Evolutionary conservation across 2,113 vertebrate genomes (phyloP).

Genomic region (Odontophorus gujanensis): DNA sequence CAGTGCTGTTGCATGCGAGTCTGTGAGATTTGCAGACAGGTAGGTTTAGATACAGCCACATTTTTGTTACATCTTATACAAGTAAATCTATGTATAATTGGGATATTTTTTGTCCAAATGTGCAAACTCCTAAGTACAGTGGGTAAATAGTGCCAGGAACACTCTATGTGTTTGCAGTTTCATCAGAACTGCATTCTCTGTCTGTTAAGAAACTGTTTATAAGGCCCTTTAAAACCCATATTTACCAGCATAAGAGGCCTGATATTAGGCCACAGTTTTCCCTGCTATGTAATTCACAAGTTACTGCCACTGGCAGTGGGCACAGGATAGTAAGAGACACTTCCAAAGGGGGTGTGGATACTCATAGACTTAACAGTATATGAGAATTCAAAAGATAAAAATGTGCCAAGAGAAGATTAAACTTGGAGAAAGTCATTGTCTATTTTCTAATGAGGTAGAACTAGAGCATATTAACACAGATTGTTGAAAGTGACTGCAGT

Average conservation of each 20-base stretch:
- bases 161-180: background rate
- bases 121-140: background rate
- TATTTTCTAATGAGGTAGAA: background rate
- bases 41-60: background rate
- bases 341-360: background rate
- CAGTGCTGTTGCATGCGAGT: rapidly evolving
- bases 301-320: background rate
- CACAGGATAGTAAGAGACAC: background rate
- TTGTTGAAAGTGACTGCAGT: background rate
- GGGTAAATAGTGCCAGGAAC: background rate
- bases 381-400: background rate
- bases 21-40: background rate
- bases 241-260: background rate
- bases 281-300: background rate
- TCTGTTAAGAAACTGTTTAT: background rate
- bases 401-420: background rate
- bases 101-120: background rate
- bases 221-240: background rate
- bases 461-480: background rate
- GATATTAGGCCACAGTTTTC: background rate
- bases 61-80: background rate
- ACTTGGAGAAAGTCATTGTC: background rate
- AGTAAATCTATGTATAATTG: background rate
- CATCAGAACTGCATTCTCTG: background rate
- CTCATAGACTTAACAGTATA: background rate